These are phyloP conservation scores for Slavum lentiscoides DNA, from an alignment of 2,888 invertebrate genomes.

Conservation along the genomic window DNA sequence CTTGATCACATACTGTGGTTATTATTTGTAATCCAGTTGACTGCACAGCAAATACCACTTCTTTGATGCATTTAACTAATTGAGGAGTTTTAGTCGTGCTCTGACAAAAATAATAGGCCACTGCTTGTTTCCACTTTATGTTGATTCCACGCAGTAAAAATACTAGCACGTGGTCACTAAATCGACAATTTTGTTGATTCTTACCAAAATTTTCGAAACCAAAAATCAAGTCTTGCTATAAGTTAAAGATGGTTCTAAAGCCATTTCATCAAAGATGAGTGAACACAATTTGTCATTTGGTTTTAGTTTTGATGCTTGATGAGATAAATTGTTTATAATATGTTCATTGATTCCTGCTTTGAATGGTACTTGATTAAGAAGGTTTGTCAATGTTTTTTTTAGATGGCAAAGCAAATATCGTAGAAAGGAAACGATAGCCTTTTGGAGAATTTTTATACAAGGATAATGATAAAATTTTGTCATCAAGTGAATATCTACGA, in stretches of 20 bases:
- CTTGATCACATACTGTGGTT: slow-evolving; percentile 48
- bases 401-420: slow-evolving; percentile 8
- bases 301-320: too few relatives aligned
- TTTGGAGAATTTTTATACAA: slow-evolving; percentile 8
- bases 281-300: too few relatives aligned
- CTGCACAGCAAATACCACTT: slow-evolving; percentile 23
- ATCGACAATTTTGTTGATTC: neutral
- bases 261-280: too few relatives aligned
- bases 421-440: neutral
- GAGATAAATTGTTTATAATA: neutral
- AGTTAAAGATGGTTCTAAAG: too few relatives aligned
- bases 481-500: neutral
- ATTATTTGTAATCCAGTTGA: slow-evolving; percentile 35
- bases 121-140: slow-evolving; percentile 25
- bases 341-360: neutral
- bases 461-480: neutral
- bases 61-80: slow-evolving; percentile 24
- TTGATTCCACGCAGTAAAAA: slow-evolving; percentile 27
- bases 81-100: neutral
- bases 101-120: slow-evolving; percentile 29
- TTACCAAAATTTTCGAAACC: slow-evolving; percentile 16
- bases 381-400: neutral
- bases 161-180: slow-evolving; percentile 27
- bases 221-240: too few relatives aligned
- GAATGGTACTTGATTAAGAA: slow-evolving; percentile 13